A percentile compares a stretch with the other conserved stretches of the same genome.
Evolutionary conservation across 2,113 vertebrate genomes (phyloP).

Genomic region (Antechinus flavipes): DNA sequence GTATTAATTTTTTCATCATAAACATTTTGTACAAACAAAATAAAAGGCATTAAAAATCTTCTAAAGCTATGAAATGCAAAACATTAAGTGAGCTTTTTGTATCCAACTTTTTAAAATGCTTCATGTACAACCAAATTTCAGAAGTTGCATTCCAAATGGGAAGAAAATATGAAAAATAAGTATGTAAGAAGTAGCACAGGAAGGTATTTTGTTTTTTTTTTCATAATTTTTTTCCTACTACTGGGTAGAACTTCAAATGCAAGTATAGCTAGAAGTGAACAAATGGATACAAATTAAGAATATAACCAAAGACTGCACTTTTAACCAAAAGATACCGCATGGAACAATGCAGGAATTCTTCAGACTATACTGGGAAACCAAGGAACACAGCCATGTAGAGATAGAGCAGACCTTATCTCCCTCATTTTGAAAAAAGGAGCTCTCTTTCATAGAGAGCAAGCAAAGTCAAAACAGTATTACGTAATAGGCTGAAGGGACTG

Average conservation of each 20-base stretch:
- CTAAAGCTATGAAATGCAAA: conserved; percentile 10
- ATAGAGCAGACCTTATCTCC: neutral
- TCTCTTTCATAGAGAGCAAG: neutral
- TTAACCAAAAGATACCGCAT: conserved; percentile 36
- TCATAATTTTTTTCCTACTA: conserved; percentile 38
- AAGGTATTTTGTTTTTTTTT: conserved; percentile 8
- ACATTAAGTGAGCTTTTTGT: conserved; percentile 16
- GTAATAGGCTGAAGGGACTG: neutral
- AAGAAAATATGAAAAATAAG: conserved; percentile 56
- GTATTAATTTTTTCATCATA: conserved; percentile 31
- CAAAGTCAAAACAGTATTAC: neutral
- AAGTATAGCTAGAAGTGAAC: neutral
- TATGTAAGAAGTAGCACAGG: neutral
- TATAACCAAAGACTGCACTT: neutral
- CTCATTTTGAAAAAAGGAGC: neutral
- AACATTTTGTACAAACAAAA: conserved; percentile 46
- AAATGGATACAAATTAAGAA: neutral
- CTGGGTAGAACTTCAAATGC: neutral
- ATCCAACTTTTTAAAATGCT: conserved; percentile 37
- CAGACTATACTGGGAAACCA: conserved; percentile 28
- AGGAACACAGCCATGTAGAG: neutral
- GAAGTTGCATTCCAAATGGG: conserved; percentile 9
- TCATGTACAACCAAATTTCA: conserved; percentile 30
- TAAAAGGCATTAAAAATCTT: conserved; percentile 33
- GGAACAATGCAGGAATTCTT: conserved; percentile 15